Evolutionary conservation across 2,888 invertebrate genomes (phyloP), one percentile per base, ranked within the genome.

Genomic region (Drosophila pegasa): DNA sequence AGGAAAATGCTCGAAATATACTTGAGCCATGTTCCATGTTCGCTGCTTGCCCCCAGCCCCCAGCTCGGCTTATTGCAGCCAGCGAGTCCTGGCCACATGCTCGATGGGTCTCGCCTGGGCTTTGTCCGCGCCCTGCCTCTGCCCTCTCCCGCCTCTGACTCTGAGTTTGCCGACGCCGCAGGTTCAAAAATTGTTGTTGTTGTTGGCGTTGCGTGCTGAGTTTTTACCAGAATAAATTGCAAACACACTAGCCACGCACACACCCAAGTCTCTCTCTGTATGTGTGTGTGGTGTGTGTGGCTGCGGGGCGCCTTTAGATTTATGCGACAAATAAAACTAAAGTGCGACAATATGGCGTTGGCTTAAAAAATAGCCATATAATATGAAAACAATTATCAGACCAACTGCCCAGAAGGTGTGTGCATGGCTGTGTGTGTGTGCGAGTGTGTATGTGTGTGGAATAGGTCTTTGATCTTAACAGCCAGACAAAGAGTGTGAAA

Each of bases 291-390:
- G 37, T 66, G 59, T 56, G 31, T 52, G 31, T 31, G 38, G 74
- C 65, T 70, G 56, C 43, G 78, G 61, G 61, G 61, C 50, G 68
- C 78, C 75, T 54, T 55, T 73, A 78, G 85, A 85, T 85, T 85
- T 85, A 85, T 85, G 89, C 79, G 70, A 60, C 88, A 85, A 89
- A 89, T 85, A 89, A 89, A 89, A 89, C 81, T 81, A 78, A 89
- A 84, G 86, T 87, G 85, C 82, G 89, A 87, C 89, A 85, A 87
- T 89, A 87, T 76, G 84, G 78, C 65, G 88, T 74, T 88, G 80
- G 68, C 84, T 83, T 83, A 74, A 86, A 86, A 88, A 82, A 71
- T 61, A 57, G 45, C 70, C 65, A 70, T 65, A 71, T 74, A 83
- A 81, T 74, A 88, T 74, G 80, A 76, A 88, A 83, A 87, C 83